Conservation (phyloP, 2,797 vertebrate species). For the Parotocinclus haroldoi region DNA sequence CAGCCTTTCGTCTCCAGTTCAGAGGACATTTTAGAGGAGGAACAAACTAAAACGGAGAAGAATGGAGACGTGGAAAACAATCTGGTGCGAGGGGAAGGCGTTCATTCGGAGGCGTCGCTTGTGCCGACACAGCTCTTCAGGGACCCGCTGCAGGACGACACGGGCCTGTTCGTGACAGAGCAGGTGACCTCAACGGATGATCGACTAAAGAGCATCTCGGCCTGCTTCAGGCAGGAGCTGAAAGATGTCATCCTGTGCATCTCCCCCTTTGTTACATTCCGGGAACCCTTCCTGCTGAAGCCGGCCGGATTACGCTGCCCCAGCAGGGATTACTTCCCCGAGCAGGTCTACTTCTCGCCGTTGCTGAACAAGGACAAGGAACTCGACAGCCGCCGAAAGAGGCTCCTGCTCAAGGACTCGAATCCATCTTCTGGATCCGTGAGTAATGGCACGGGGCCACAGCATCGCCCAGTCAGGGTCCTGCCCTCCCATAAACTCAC, state of each 20-base stretch:
- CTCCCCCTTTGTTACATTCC: conserved; percentile 90
- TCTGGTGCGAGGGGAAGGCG: conserved; percentile 52
- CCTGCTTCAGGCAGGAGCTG: conserved; percentile 89
- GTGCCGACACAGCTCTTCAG: conserved; percentile 77
- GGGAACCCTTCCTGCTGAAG: conserved; percentile 87
- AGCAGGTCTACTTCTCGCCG: conserved; percentile 89
- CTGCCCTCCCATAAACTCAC: conserved; percentile 86
- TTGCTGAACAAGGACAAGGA: conserved; percentile 94
- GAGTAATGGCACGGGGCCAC: conserved; percentile 67
- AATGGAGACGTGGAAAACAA: conserved; percentile 52
- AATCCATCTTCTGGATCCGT: conserved; percentile 61
- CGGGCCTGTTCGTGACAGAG: conserved; percentile 86
- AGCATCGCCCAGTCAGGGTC: conserved; percentile 70
- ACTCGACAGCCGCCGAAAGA: conserved; percentile 85
- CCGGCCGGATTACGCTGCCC: conserved; percentile 86
- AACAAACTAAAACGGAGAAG: conserved; percentile 48
- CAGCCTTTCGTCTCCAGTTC: conserved; percentile 65
- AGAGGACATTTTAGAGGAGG: conserved; percentile 51
- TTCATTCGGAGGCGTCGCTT: conserved; percentile 58
- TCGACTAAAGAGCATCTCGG: conserved; percentile 83
- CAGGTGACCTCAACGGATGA: conserved; percentile 88
- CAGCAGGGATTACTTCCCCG: conserved; percentile 92
- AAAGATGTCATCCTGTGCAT: conserved; percentile 95
- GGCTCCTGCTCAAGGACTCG: conserved; percentile 85
- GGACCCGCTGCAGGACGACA: conserved; percentile 96